Conservation (phyloP, 2,888 invertebrate species). For the Drosophila siamana region DNA sequence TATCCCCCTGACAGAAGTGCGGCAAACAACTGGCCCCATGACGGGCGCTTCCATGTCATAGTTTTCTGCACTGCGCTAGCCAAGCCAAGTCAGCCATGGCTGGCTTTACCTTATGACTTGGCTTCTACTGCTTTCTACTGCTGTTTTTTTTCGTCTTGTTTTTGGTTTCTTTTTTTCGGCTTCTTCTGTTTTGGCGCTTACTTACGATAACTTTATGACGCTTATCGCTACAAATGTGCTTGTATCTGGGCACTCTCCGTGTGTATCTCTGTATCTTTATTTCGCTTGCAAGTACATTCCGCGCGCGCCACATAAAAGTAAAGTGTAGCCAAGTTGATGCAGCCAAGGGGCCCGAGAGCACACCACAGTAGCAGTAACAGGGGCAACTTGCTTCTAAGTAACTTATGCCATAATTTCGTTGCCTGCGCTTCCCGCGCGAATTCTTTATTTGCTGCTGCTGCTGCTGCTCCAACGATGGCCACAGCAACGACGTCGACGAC, state of each 20-base stretch:
- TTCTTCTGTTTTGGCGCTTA: conserved; percentile 72
- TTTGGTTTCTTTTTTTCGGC: conserved; percentile 45
- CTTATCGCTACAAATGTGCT: conserved; percentile 80
- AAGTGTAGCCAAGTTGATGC: conserved; percentile 77
- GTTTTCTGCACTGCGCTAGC: conserved; percentile 56
- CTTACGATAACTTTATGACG: conserved; percentile 82
- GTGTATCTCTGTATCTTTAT: conserved; percentile 78
- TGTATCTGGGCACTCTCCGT: conserved; percentile 66
- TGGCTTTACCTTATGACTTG: conserved; percentile 59
- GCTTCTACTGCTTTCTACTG: conserved; percentile 28
- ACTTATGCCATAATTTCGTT: conserved; percentile 79
- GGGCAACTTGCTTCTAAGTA: conserved; percentile 68
- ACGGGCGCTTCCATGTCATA: conserved; percentile 52
- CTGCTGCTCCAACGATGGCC: conserved; percentile 40
- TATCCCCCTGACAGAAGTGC: conserved; percentile 25
- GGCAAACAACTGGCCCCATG: conserved; percentile 29
- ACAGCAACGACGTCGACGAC: conserved; percentile 1
- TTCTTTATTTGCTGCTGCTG: conserved; percentile 51
- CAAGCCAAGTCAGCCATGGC: conserved; percentile 41
- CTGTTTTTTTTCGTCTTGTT: neutral
- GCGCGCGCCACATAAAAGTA: conserved; percentile 76
- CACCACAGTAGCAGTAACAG: conserved; percentile 10
- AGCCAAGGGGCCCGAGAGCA: conserved; percentile 31
- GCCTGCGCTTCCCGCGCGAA: conserved; percentile 54
- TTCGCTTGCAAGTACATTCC: conserved; percentile 78